These are phyloP conservation scores for Apodemia duryi DNA, from an alignment of 2,888 invertebrate species.

Conservation along the genomic window DNA sequence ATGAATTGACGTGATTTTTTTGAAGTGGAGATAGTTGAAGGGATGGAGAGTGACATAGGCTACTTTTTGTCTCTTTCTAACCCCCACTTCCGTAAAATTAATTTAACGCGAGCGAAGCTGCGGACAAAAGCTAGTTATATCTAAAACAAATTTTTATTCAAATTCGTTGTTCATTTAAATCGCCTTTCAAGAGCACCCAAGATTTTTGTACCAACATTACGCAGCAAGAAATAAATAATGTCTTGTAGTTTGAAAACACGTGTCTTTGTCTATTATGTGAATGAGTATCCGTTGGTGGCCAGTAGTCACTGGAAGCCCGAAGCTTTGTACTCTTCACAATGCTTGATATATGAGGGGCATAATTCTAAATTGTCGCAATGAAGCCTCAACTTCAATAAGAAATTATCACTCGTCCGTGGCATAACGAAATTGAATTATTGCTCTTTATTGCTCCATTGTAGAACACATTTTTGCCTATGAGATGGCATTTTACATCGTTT, in stretches of 20 bases:
- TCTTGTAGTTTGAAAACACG: conserved; percentile 69
- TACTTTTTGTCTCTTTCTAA: no score
- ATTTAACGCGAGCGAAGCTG: no score
- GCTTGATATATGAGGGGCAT: conserved; percentile 77
- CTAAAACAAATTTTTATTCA: no score
- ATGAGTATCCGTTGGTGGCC: conserved; percentile 56
- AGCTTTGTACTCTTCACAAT: conserved; percentile 73
- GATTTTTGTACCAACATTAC: not conserved
- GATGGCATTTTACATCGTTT: not conserved
- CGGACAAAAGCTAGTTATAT: no score
- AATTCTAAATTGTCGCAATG: conserved; percentile 70
- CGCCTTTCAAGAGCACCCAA: conserved; percentile 34
- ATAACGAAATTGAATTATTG: conserved; percentile 78
- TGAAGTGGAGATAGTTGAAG: no score
- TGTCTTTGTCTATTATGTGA: conserved; percentile 67
- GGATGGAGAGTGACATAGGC: no score
- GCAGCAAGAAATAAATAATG: not conserved
- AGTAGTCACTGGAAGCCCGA: conserved; percentile 65
- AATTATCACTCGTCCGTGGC: conserved; percentile 76
- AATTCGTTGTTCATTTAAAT: not conserved
- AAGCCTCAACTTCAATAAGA: conserved; percentile 63
- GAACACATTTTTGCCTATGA: conserved; percentile 25
- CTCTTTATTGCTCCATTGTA: conserved; percentile 58
- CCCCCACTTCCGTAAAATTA: no score
- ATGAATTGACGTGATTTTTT: no score